phyloP scores from a whole-genome alignment of 30 jellyfish, hydroid and myxozoan species.

The Aurelia sp. region DNA sequence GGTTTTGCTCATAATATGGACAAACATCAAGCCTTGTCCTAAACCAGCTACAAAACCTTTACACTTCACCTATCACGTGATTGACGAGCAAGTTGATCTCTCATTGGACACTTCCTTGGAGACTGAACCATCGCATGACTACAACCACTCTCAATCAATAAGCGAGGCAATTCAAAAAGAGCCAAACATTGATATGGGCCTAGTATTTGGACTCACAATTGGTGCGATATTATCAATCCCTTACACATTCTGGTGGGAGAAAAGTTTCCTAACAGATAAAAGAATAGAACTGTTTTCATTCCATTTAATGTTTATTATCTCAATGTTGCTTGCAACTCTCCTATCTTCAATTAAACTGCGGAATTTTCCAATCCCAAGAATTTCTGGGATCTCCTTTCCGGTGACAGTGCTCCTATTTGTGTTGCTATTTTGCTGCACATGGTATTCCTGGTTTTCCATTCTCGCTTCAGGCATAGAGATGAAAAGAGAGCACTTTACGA shows the following conservation, averaged over 20 bases:
- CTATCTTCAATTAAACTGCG: conserved; percentile 41
- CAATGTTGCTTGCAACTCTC: conserved; percentile 60
- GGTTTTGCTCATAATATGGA: conserved; percentile 58
- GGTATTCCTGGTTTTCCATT: conserved; percentile 70
- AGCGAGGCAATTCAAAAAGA: conserved; percentile 69
- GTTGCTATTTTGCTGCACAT: conserved; percentile 65
- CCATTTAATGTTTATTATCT: conserved; percentile 48
- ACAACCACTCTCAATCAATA: conserved; percentile 12
- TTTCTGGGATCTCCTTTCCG: conserved; percentile 69
- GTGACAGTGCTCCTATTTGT: conserved; percentile 52
- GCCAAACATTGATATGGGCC: conserved; percentile 74
- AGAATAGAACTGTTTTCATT: conserved; percentile 54
- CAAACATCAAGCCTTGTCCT: conserved; percentile 24
- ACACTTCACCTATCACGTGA: conserved; percentile 59
- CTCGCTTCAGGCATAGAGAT: conserved; percentile 44
- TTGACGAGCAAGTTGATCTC: conserved; percentile 7
- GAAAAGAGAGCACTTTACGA: conserved; percentile 2
- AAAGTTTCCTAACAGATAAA: conserved; percentile 58
- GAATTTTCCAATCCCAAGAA: conserved; percentile 46
- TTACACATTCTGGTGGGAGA: conserved; percentile 76
- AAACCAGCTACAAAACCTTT: conserved; percentile 26
- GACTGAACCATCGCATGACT: conserved; percentile 27
- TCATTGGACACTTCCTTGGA: conserved; percentile 53
- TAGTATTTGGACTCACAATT: conserved; percentile 58
- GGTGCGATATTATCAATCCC: conserved; percentile 73